Percentiles rank a stretch among this genome's conserved stretches.
Evolutionary conservation across 2,888 invertebrate species (phyloP).

Genomic region (Dryadula phaetusa): DNA sequence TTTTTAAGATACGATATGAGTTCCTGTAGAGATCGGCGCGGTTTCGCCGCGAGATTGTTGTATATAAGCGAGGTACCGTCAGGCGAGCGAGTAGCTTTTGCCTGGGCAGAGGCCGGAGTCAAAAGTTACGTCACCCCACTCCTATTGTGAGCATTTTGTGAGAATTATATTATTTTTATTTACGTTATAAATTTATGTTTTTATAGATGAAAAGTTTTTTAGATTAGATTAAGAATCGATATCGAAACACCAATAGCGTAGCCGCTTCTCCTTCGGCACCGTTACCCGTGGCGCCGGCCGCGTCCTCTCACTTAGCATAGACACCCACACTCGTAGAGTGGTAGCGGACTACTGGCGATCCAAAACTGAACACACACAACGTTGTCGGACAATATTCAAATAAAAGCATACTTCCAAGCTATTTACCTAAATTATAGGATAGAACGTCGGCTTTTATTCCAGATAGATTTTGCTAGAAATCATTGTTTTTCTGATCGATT

Average conservation of each 20-base stretch:
- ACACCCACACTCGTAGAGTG: constrained; percentile 81
- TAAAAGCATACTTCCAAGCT: constrained; percentile 82
- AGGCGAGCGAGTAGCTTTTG: constrained; percentile 55
- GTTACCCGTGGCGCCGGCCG: constrained; percentile 69
- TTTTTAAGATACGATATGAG: constrained; percentile 84
- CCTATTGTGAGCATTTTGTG: constrained; percentile 83
- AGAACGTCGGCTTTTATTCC: constrained; percentile 83
- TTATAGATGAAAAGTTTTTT: constrained; percentile 82
- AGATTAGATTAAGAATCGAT: constrained; percentile 83
- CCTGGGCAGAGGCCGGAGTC: constrained; percentile 52
- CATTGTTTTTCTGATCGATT: constrained; percentile 74
- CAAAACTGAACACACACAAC: constrained; percentile 67
- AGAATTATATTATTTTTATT: constrained; percentile 83
- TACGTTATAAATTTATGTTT: constrained; percentile 67
- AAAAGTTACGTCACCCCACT: constrained; percentile 75
- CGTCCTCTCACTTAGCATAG: constrained; percentile 72
- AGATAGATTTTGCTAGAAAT: constrained; percentile 83
- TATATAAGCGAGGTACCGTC: constrained; percentile 77
- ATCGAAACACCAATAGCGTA: constrained; percentile 84
- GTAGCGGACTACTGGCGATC: constrained; percentile 71
- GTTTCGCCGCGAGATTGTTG: constrained; percentile 61
- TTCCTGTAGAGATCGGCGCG: constrained; percentile 78
- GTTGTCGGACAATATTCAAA: constrained; percentile 82
- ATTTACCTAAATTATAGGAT: constrained; percentile 80
- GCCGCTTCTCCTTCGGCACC: constrained; percentile 83